A percentile compares a stretch with the other conserved stretches of the same genome.
phyloP scores from a whole-genome alignment of 2,113 vertebrate genomes.

The Carlito syrichta region DNA sequence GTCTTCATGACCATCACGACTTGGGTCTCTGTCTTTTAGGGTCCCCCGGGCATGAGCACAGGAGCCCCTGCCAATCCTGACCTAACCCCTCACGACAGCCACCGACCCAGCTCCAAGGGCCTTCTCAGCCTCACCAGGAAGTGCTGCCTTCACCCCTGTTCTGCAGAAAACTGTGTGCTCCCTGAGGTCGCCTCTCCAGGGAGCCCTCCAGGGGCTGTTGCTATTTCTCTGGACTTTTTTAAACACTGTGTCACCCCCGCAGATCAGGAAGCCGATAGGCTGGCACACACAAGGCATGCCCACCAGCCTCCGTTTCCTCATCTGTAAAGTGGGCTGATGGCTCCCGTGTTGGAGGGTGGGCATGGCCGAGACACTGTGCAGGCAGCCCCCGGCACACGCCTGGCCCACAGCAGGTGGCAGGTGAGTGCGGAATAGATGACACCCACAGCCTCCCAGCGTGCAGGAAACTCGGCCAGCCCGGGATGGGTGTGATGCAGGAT shows the following conservation, averaged over 20 bases:
- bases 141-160: neutral
- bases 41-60: neutral
- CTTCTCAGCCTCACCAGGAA: neutral
- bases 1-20: neutral
- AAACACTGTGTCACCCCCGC: neutral
- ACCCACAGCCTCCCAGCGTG: neutral
- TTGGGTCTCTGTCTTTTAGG: neutral
- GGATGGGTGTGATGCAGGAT: accelerated
- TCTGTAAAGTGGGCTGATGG: neutral
- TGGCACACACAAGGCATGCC: neutral
- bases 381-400: neutral
- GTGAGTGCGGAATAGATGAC: neutral
- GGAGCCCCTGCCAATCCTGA: neutral
- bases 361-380: neutral
- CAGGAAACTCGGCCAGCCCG: neutral
- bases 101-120: accelerated
- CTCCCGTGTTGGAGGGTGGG: neutral
- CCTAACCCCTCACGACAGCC: neutral
- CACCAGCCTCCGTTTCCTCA: neutral
- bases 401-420: neutral
- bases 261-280: neutral
- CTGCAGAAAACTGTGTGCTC: neutral
- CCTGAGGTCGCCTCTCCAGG: neutral
- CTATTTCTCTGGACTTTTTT: neutral
- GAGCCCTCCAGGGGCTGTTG: neutral